A percentile compares a stretch with the other conserved stretches of the same genome.
phyloP scores from a whole-genome alignment of 2,888 invertebrate genomes.

The Epistrophe eligans region DNA sequence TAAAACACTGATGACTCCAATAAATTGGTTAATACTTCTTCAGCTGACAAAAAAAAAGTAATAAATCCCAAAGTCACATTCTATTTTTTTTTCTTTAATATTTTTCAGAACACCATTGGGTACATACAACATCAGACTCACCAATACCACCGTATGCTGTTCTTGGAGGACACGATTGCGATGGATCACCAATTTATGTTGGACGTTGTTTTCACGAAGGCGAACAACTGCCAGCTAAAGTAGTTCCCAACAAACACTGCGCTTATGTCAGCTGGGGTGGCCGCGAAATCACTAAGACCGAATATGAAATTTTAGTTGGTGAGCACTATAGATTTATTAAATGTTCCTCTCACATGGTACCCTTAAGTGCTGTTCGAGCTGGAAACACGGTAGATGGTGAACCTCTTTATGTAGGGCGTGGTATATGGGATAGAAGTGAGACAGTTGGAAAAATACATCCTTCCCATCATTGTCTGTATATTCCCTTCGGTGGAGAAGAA shows the following conservation, averaged over 20 bases:
- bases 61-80: neutral
- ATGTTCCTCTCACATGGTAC: constrained; percentile 83
- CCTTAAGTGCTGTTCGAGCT: constrained; percentile 81
- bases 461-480: constrained; percentile 85
- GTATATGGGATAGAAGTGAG: constrained; percentile 85
- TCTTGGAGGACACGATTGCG: constrained; percentile 82
- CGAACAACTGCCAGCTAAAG: constrained; percentile 87
- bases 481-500: constrained; percentile 85
- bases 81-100: neutral
- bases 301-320: constrained; percentile 85
- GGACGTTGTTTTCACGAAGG: constrained; percentile 85
- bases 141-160: constrained; percentile 81
- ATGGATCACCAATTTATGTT: constrained; percentile 82
- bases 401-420: constrained; percentile 86
- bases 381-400: constrained; percentile 85
- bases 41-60: too few species aligned
- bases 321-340: constrained; percentile 85
- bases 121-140: constrained; percentile 44
- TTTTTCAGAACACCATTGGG: neutral
- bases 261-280: constrained; percentile 84
- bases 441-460: constrained; percentile 86
- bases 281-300: constrained; percentile 83
- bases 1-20: too few species aligned
- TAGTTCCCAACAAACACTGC: constrained; percentile 84
- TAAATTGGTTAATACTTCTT: too few species aligned